Evolutionary conservation across 1,140 invertebrate genomes (phyloP).

Genomic region (Zophobas morio): DNA sequence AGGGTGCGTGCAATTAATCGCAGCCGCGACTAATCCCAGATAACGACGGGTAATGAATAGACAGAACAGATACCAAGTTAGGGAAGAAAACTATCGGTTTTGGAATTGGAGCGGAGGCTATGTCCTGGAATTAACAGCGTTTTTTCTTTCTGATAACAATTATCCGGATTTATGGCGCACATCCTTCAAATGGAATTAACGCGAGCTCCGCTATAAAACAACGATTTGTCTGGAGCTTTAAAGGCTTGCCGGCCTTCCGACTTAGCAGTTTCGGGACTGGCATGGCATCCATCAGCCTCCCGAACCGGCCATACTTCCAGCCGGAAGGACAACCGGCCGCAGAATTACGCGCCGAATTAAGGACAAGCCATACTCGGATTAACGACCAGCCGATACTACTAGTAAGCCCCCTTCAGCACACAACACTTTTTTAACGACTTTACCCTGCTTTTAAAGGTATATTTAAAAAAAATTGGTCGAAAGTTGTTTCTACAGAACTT

Average conservation of each 20-base stretch:
- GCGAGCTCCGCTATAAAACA: slow-evolving; percentile 63
- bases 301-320: slow-evolving; percentile 16
- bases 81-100: slow-evolving; percentile 52
- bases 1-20: slow-evolving; percentile 49
- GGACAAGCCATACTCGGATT: slow-evolving; percentile 29
- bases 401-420: slow-evolving; percentile 32
- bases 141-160: slow-evolving; percentile 65
- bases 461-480: too few species aligned
- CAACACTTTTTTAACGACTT: too few species aligned
- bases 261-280: slow-evolving; percentile 50
- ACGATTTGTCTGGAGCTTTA: slow-evolving; percentile 64
- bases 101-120: slow-evolving; percentile 47
- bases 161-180: slow-evolving; percentile 66
- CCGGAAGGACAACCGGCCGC: slow-evolving; percentile 36
- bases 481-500: too few species aligned
- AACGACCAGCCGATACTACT: slow-evolving; percentile 37
- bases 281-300: slow-evolving; percentile 49
- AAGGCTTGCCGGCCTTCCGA: slow-evolving; percentile 51
- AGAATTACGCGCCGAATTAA: slow-evolving; percentile 32
- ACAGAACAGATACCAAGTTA: slow-evolving; percentile 46
- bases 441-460: too few species aligned
- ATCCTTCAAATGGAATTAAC: slow-evolving; percentile 66
- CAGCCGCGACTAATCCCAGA: slow-evolving; percentile 48
- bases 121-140: slow-evolving; percentile 60
- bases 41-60: slow-evolving; percentile 52